A percentile compares a stretch with the other conserved stretches of the same genome.
Conservation (phyloP, 2,888 invertebrate species). For the Poecilobothrus nobilitatus region DNA sequence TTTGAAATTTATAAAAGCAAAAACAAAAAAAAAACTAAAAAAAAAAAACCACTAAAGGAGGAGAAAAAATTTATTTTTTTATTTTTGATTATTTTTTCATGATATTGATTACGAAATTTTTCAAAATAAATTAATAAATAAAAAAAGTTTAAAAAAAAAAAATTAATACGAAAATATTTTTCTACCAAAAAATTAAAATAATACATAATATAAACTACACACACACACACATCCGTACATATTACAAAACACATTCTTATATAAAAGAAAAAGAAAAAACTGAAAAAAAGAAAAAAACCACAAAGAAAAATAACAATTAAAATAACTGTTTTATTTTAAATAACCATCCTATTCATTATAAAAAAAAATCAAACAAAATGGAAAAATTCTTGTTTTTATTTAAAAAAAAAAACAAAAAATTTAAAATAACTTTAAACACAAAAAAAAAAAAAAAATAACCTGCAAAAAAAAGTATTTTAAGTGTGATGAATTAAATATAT, state of each 20-base stretch:
- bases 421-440: too few relatives aligned
- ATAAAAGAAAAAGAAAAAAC: too few relatives aligned
- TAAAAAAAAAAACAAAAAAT: too few relatives aligned
- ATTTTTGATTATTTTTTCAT: slow-evolving; percentile 16
- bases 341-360: slow-evolving; percentile 7
- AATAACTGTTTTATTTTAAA: slow-evolving; percentile 23
- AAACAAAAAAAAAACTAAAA: background rate
- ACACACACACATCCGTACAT: slow-evolving; percentile 17
- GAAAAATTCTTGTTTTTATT: too few relatives aligned
- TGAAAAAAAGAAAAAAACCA: slow-evolving; percentile 19
- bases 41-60: background rate
- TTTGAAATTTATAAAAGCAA: background rate
- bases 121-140: slow-evolving; percentile 16
- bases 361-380: too few relatives aligned
- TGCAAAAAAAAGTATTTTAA: too few relatives aligned
- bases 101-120: slow-evolving; percentile 14
- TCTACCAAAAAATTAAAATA: slow-evolving; percentile 25
- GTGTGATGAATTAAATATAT: too few relatives aligned
- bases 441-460: too few relatives aligned
- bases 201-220: slow-evolving; percentile 14
- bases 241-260: too few relatives aligned
- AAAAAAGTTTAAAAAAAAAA: slow-evolving; percentile 22
- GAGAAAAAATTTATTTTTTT: background rate
- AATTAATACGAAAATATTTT: slow-evolving; percentile 24
- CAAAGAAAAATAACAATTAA: slow-evolving; percentile 18